Evolutionary conservation across 2,888 invertebrate genomes (phyloP).

Genomic region (Unio pictorum): DNA sequence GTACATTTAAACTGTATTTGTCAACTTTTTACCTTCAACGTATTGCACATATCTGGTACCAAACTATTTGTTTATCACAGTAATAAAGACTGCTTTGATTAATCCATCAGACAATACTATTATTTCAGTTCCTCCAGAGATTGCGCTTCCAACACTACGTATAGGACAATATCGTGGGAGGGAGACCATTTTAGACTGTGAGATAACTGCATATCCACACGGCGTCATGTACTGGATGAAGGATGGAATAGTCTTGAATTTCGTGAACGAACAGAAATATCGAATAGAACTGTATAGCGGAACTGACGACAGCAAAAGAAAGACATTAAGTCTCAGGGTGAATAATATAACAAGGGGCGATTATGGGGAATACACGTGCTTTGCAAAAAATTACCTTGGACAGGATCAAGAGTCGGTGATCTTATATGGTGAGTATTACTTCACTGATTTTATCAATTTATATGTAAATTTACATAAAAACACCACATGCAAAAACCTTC

Average conservation of each 20-base stretch:
- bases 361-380: conserved; percentile 34
- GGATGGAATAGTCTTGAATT: conserved; percentile 18
- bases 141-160: conserved; percentile 22
- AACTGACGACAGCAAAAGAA: conserved; percentile 29
- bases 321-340: conserved; percentile 33
- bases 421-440: conserved; percentile 26
- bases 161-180: conserved; percentile 28
- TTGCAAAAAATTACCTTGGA: conserved; percentile 28
- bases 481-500: no score
- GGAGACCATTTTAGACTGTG: conserved; percentile 38
- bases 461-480: no score
- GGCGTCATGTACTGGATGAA: conserved; percentile 28
- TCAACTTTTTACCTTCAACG: no score
- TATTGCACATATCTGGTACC: no score
- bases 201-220: conserved; percentile 31
- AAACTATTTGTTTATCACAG: no score
- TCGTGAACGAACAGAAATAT: conserved; percentile 23
- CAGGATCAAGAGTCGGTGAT: conserved; percentile 29
- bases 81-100: no score
- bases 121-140: conserved; percentile 32
- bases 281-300: conserved; percentile 34
- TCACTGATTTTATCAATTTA: no score
- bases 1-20: no score
- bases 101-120: neutral
- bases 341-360: conserved; percentile 22